Base-by-base conservation (phyloP, 2,888 invertebrate genomes). In the Lomographa bimaculata region DNA sequence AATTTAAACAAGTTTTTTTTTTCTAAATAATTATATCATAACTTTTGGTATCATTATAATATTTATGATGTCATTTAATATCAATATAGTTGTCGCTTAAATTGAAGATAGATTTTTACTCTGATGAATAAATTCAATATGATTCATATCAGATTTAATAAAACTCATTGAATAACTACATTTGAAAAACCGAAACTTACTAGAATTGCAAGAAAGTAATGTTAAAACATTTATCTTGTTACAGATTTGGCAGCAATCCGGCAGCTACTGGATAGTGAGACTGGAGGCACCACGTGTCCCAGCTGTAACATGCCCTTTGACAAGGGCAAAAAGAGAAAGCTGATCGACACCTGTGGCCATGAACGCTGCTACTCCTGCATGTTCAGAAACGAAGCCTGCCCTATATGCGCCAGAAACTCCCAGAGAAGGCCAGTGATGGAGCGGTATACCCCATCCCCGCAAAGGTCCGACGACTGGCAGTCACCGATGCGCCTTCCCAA, bases 271-370 rank as follows among this genome's bases (percentile, higher is more conserved):
- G 95, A 95, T 73, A 92, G 92, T 65, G 95, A 95, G 78, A 91
- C 93, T 40, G 92, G 92, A 39, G 91, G 91, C 50, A 91, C 91
- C 30, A 91, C 91, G 50, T 96, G 96, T 82, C 96, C 96, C 54
- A 95, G 95, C 80, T 96, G 96, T 90, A 94, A 94, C 82, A 96
- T 97, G 94, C 97, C 97, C 62, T 98, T 97, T 90, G 97, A 98
- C 89, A 97, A 97, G 89, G 97, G 97, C 82, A 98, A 97, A 89
- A 97, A 97, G 89, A 93, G 98, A 83, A 95, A 96, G 79, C 91
- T 98, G 71, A 97, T 97, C 75, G 98, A 98, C 90, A 94, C 96
- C 47, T 98, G 98, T 85, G 97, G 98, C 57, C 98, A 98, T 91
- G 97, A 97, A 79, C 91, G 97, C 50, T 98, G 98, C 84, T 97